phyloP scores from a whole-genome alignment of 2,888 invertebrate species.

The Xanthorhoe spadicearia region DNA sequence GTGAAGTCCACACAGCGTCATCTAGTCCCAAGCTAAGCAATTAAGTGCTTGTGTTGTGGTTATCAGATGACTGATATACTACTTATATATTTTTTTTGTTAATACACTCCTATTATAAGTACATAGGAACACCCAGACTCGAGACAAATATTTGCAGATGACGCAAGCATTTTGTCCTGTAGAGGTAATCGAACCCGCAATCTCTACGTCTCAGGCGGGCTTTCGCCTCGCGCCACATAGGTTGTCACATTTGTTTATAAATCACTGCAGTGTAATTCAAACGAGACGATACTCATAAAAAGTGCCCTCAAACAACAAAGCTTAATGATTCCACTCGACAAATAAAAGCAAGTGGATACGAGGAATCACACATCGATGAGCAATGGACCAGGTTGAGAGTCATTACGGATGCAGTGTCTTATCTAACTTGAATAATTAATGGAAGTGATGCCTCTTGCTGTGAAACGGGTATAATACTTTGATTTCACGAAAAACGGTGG shows the following conservation, averaged over 20 bases:
- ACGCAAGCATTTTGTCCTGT: no score
- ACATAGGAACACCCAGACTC: no score
- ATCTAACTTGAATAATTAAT: constrained; percentile 84
- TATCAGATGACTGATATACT: no score
- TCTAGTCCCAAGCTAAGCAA: no score
- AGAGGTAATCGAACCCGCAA: no score
- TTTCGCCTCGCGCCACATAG: no score
- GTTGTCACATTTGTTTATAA: neutral
- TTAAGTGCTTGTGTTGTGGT: no score
- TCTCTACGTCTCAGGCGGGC: no score
- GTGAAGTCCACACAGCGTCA: no score
- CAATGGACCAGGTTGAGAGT: constrained; percentile 71
- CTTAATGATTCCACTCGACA: constrained; percentile 67
- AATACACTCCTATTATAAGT: no score
- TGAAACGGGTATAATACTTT: constrained; percentile 54
- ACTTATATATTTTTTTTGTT: no score
- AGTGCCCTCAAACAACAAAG: constrained; percentile 50
- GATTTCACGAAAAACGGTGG: constrained; percentile 1
- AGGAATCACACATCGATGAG: constrained; percentile 72
- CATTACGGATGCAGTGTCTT: constrained; percentile 83
- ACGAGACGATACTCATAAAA: constrained; percentile 34
- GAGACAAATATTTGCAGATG: no score
- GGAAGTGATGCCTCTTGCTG: constrained; percentile 80
- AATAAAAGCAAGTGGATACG: constrained; percentile 62
- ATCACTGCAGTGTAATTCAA: constrained; percentile 19